Evolutionary conservation across 2,113 vertebrate genomes (phyloP), one percentile per base, ranked within the genome.

Genomic region (Pithys albifrons): DNA sequence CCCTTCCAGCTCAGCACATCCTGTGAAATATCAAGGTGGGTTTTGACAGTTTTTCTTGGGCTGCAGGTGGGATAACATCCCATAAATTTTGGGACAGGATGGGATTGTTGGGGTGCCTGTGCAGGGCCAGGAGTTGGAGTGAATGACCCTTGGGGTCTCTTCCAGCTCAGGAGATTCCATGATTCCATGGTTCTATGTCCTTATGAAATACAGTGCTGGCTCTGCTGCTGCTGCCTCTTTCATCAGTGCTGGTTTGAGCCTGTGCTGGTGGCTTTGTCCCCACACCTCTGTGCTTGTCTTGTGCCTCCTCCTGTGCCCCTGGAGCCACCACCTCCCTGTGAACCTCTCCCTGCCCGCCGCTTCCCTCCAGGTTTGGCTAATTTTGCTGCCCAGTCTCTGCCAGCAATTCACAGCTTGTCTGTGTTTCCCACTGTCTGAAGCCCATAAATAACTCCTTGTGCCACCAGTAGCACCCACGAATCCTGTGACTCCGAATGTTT

Each of bases 401-500:
- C 93, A 96, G 51, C 49, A 88, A 37, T 94, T 95, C 93, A 95
- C 57, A 31, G 73, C 84, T 91, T 62, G 62, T 61, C 73, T 28
- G 45, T 64, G n/a, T 39, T 16, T 49, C 57, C 25, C 77, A 67
- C 84, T 65, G 31, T 49, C 70, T 85, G 66, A 73, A 75, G 45
- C 65, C 91, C 71, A 16, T 87, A 96, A 96, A 95, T 91, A 95
- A 84, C 54, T 55, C 14, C 54, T 29, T 72, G 57, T 75, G 91
- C 54, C 58, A 61, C 65, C 62, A 23, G n/a, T 13, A 37, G 25
- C 6, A 65, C 70, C 62, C 66, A 86, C 74, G 82, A 87, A 93
- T 91, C 81, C 74, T 80, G 41, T 86, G 93, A 89, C 83, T 92
- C 61, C 65, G 87, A 80, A 71, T 51, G 91, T 89, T 95, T 91